Evolutionary conservation across 2,888 invertebrate species (phyloP), one percentile per base, ranked within the genome.

Genomic region (Synergus laeviventris): DNA sequence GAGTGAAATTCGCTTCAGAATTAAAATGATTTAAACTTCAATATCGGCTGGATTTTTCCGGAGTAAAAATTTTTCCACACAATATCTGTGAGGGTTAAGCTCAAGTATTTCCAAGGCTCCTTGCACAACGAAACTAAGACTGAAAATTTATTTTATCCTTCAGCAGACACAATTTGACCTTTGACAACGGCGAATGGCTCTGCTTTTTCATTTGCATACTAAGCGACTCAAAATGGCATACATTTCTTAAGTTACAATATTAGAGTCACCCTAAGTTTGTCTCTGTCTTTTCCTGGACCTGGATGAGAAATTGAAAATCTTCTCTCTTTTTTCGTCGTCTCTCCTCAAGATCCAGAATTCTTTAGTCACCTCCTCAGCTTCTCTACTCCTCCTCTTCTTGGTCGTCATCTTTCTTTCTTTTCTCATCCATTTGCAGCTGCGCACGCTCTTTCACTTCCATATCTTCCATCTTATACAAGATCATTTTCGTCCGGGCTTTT

Each of bases 161-260:
- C 31, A 64, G 42, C 64, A 42, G 49, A 49, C 31, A 70, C 45
- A 70, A 70, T 70, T 49, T 70, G 70, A 70, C 70, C 70, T 70
- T 70, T 70, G 70, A 49, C 70, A 31, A 49, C 45, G 5, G 24
- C n/a, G 24, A 31, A 31, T 70, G 62, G 38, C 45, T 70, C 24
- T 66, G 66, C 45, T 70, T 70, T 70, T 70, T 70, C 45, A 70
- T 70, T 70, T 70, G 66, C 66, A 70, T 70, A 66, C 66, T 70
- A 70, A 70, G 45, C 31, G 66, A 31, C 66, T 62, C 38, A 62
- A 62, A 62, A 62, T 62, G 62, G 62, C 62, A 62, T 62, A 38
- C 38, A 62, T 62, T 62, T 38, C 36, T 18, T 39, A 62, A 62
- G 11, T 62, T 62, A 36, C 62, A 38, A 36, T 62, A 62, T 62